These are phyloP conservation scores for Brassicogethes aeneus DNA, from an alignment of 2,888 invertebrate species.

Conservation along the genomic window DNA sequence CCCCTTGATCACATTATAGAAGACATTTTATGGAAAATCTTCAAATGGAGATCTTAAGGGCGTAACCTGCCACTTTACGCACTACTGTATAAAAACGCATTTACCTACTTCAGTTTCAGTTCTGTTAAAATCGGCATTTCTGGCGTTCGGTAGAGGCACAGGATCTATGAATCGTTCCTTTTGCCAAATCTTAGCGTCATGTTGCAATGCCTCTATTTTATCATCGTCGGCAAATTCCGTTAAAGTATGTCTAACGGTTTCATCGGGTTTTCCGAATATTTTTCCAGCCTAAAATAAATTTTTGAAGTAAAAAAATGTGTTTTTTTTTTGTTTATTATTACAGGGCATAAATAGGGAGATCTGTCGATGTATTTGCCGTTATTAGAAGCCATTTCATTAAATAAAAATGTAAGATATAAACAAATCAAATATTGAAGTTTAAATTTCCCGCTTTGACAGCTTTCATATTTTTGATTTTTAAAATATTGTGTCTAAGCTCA, in stretches of 20 bases:
- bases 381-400: conserved; percentile 26
- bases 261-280: conserved; percentile 18
- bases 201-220: conserved; percentile 29
- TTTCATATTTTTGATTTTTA: no score
- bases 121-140: no score
- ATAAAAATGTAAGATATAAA: not conserved
- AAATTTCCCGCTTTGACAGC: conserved; percentile 3
- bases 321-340: conserved; percentile 7
- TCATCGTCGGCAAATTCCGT: conserved; percentile 28
- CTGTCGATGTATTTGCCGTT: conserved; percentile 30
- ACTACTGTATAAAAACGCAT: no score
- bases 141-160: no score
- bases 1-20: no score
- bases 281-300: conserved; percentile 29
- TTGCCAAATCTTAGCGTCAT: conserved; percentile 24
- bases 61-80: no score
- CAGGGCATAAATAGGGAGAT: conserved; percentile 23
- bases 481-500: no score
- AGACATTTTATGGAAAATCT: no score
- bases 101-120: no score
- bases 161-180: conserved; percentile 18
- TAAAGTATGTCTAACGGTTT: conserved; percentile 23
- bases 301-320: not conserved
- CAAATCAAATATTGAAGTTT: conserved; percentile 3
- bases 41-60: no score